phyloP scores from a whole-genome alignment of 2,797 vertebrate species.

The Petrocephalus sullivani region DNA sequence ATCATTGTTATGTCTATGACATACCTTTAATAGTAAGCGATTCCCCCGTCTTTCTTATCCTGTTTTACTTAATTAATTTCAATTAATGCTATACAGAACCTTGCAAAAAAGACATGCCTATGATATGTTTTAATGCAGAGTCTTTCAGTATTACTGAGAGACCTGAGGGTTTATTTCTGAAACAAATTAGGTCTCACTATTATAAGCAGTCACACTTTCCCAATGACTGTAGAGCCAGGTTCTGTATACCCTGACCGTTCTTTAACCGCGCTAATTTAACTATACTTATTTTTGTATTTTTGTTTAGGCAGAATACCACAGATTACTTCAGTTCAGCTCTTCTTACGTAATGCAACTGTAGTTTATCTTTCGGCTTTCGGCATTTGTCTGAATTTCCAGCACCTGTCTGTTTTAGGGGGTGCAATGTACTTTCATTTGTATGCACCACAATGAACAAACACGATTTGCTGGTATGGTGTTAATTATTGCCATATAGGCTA shows the following conservation, averaged over 20 bases:
- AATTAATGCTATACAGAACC: slow-evolving; percentile 57
- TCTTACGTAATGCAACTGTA: slow-evolving; percentile 3
- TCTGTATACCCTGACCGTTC: slow-evolving; percentile 64
- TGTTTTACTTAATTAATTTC: not conserved
- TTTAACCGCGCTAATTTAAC: slow-evolving; percentile 71
- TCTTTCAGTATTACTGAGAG: slow-evolving; percentile 69
- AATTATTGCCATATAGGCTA: not conserved
- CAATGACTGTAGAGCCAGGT: slow-evolving; percentile 71
- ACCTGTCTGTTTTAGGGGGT: not conserved
- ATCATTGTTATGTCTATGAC: not conserved
- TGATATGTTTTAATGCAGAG: slow-evolving; percentile 73
- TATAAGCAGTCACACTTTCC: slow-evolving; percentile 68
- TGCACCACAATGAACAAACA: not conserved
- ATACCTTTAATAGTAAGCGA: not conserved
- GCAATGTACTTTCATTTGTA: not conserved
- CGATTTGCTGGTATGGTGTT: not conserved
- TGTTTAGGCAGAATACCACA: not conserved
- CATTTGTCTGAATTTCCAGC: not conserved
- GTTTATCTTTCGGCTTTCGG: not conserved
- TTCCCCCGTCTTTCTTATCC: not conserved
- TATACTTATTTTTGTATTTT: not conserved
- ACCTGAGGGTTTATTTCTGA: slow-evolving; percentile 73
- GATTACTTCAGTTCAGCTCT: slow-evolving; percentile 40
- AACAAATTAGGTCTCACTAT: slow-evolving; percentile 65
- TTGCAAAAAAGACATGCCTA: slow-evolving; percentile 55